These are phyloP conservation scores for Branchinecta lynchi DNA, from an alignment of 1,140 invertebrate genomes.

Conservation along the genomic window DNA sequence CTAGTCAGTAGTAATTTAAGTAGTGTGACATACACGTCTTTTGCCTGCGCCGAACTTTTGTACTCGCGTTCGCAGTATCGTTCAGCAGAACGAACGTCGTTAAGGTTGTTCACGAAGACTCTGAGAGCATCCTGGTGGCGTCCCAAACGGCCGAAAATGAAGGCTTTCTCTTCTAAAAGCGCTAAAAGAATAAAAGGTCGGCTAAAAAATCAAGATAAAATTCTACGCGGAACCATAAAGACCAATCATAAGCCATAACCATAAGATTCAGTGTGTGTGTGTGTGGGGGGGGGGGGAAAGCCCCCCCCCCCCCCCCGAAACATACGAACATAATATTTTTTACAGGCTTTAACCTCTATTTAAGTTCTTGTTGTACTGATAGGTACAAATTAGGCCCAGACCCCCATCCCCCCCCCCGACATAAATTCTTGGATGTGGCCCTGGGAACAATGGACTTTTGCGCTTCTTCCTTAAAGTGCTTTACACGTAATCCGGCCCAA, in stretches of 20 bases:
- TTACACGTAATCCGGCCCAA: no score
- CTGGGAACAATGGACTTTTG: no score
- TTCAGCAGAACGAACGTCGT: constrained; percentile 62
- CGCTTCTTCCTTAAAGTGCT: no score
- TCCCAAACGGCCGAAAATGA: constrained; percentile 73
- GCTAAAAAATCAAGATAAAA: constrained; percentile 9
- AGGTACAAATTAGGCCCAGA: no score
- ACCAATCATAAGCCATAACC: constrained; percentile 10
- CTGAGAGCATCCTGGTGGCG: constrained; percentile 75
- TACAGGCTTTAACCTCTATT: no score
- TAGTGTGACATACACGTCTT: constrained; percentile 11
- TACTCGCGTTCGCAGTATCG: constrained; percentile 56
- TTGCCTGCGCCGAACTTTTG: constrained; percentile 21
- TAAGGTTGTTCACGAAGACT: constrained; percentile 69
- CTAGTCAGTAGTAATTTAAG: constrained; percentile 18
- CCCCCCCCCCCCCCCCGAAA: no score
- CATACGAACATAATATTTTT: no score
- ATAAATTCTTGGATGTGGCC: no score
- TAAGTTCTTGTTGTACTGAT: no score
- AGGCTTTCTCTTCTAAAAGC: constrained; percentile 80
- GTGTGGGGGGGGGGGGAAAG: no score
- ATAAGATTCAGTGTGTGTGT: no score
- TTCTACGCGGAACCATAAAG: constrained; percentile 12
- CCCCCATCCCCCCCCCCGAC: no score
- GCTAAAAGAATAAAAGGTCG: constrained; percentile 29